Conservation (phyloP, 2,888 invertebrate genomes). For the Nemoura dubitans region DNA sequence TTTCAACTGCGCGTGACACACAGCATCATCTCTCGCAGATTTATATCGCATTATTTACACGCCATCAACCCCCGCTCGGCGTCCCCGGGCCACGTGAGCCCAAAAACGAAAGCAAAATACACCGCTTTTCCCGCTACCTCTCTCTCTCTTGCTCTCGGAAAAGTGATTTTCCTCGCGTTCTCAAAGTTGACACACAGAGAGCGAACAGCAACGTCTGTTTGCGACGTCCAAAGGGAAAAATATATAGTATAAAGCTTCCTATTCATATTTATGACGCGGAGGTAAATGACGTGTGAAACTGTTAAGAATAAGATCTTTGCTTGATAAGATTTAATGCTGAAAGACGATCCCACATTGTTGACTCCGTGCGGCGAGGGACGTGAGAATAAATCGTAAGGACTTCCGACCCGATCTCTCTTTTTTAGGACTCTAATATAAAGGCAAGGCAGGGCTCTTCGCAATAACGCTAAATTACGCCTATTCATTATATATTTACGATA, state of each 20-base stretch:
- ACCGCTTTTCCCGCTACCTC: too few relatives aligned
- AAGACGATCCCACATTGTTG: constrained; percentile 39
- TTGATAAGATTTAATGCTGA: constrained; percentile 28
- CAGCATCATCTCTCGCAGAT: constrained; percentile 17
- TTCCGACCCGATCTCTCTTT: not conserved
- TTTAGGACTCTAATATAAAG: not conserved
- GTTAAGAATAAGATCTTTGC: constrained; percentile 23
- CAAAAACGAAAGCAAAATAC: constrained; percentile 38
- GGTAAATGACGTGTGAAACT: constrained; percentile 42
- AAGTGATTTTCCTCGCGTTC: too few relatives aligned
- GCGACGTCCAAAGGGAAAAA: not conserved
- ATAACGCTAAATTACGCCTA: not conserved
- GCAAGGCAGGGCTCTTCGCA: not conserved
- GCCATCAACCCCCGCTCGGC: constrained; percentile 31
- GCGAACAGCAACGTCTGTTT: too few relatives aligned
- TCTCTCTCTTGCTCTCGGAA: too few relatives aligned
- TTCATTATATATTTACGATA: constrained; percentile 30
- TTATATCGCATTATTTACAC: constrained; percentile 38
- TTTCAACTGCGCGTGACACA: constrained; percentile 19
- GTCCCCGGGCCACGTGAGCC: not conserved
- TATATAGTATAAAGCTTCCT: not conserved
- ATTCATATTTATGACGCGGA: constrained; percentile 39
- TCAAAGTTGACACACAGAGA: too few relatives aligned
- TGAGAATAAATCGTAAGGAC: constrained; percentile 1
- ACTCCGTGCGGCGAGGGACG: not conserved